Base-by-base conservation (phyloP, 2,888 invertebrate genomes). In the Aromia moschata region DNA sequence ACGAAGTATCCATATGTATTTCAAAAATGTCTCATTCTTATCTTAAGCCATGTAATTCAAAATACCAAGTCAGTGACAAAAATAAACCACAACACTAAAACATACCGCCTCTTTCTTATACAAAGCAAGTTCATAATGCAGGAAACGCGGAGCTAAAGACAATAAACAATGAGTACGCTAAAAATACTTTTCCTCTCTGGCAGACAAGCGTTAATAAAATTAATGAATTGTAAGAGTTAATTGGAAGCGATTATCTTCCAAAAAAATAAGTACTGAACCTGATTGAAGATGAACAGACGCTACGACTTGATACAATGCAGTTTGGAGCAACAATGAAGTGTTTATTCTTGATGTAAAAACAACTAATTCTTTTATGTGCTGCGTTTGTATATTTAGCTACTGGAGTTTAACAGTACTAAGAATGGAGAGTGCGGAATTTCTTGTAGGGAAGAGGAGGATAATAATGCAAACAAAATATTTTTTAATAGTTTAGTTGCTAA, bases 291-390 rank as follows among this genome's bases (percentile, higher is more conserved):
- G 67, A 67, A 45, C 64, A 62, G 64, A 56, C 64, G 55, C 36
- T 49, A 62, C 41, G 56, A 41, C 60, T 58, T 62, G 60, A 60
- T 65, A 64, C 60, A 62, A 64, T 62, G 58, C 63, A 56, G 58
- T 63, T 61, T 65, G 51, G 14, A 60, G 59, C 58, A 67, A 65
- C 67, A 67, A 67, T 67, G 57, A 63, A 67, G 64, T 67, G 64
- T 67, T 67, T 67, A 67, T 64, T 57, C 46, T 58, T 55, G 47
- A 43, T 45, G 41, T 17, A 53, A 60, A 56, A 56, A 56, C 58
- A 53, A 46, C 45, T 47, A 37, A 54, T 54, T 46, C 58, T 54
- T 58, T 58, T 54, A 30, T 46, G 31, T 37, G 25, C 43, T 43
- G 41, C 45, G 51, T 41, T 58, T 61, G 60, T 68, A 68, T 65